Evolutionary conservation across 1,140 invertebrate species (phyloP).

Genomic region (Pseudachorutes palmiensis): DNA sequence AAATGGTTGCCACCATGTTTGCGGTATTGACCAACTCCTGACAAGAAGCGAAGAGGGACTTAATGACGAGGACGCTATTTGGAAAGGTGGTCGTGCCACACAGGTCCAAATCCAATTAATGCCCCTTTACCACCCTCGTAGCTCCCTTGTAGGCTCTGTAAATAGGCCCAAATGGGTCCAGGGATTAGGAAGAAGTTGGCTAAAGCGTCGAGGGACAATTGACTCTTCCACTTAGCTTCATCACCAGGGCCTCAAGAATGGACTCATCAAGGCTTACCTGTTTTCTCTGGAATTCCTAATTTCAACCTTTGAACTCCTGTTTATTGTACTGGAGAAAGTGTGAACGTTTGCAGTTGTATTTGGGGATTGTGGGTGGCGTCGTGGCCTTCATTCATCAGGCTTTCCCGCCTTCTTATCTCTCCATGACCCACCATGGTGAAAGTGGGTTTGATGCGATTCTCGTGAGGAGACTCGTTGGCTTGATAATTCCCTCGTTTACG

Average conservation of each 20-base stretch:
- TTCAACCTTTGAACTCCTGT: too few species aligned
- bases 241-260: too few species aligned
- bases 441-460: not conserved
- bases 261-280: too few species aligned
- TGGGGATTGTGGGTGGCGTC: too few species aligned
- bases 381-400: slow-evolving; percentile 42
- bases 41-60: not conserved
- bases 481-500: slow-evolving; percentile 41
- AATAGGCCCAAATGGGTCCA: not conserved
- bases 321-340: not conserved
- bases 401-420: slow-evolving; percentile 39
- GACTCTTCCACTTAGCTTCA: slow-evolving; percentile 7
- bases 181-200: not conserved
- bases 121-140: not conserved
- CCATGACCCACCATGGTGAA: too few species aligned
- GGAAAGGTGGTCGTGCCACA: too few species aligned
- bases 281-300: too few species aligned
- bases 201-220: too few species aligned
- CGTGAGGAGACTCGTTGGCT: slow-evolving; percentile 26
- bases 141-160: not conserved
- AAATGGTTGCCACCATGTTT: not conserved
- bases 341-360: not conserved
- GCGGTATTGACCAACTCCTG: too few species aligned
- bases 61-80: not conserved
- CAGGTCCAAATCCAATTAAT: too few species aligned